Evolutionary conservation across 2,113 vertebrate genomes (phyloP).

Genomic region (Nothoprocta perdicaria): DNA sequence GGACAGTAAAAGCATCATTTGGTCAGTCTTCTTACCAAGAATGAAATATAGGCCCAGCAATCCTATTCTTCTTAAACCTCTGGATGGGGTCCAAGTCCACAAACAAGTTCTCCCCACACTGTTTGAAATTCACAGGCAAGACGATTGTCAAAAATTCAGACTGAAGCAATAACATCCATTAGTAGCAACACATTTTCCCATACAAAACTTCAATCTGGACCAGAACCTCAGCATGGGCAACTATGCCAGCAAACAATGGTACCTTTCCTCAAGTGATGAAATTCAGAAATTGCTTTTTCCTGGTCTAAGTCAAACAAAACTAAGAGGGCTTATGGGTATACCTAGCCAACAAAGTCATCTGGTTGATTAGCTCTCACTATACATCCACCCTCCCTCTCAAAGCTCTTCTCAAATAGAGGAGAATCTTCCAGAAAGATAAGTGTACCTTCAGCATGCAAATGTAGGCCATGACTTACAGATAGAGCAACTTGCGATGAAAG

Average conservation of each 20-base stretch:
- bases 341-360: neutral
- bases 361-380: neutral
- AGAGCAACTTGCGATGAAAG: neutral
- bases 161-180: neutral
- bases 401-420: neutral
- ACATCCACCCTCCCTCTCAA: neutral
- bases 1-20: slow-evolving; percentile 56
- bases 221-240: neutral
- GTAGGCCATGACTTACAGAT: neutral
- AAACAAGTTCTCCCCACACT: slow-evolving; percentile 23
- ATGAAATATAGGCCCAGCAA: neutral
- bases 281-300: neutral
- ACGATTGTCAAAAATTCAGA: neutral
- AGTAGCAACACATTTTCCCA: neutral
- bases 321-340: neutral
- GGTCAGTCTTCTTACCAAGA: slow-evolving; percentile 31
- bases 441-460: neutral
- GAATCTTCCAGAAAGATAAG: neutral
- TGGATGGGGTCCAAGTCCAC: slow-evolving; percentile 38
- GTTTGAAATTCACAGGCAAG: slow-evolving; percentile 9
- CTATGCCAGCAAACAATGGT: neutral
- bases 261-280: neutral
- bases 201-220: neutral
- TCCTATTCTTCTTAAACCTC: neutral
- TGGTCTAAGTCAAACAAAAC: neutral